A percentile compares a stretch with the other conserved stretches of the same genome.
Conservation (phyloP, 2,113 vertebrate species). For the Lepisosteus oculatus region DNA sequence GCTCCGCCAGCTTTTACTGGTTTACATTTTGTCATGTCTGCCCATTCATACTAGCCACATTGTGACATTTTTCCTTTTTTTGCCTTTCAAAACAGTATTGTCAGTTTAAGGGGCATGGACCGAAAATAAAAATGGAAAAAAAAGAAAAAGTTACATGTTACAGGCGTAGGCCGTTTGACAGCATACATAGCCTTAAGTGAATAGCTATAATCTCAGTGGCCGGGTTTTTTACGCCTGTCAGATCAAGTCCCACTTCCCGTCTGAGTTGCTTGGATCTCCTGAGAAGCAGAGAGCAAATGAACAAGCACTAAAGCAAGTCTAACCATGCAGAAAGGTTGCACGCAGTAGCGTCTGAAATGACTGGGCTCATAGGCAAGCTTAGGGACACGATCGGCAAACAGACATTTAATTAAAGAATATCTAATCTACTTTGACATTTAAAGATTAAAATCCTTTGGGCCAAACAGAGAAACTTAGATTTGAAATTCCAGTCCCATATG, state of each 20-base stretch:
- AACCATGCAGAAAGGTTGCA: conserved; percentile 13
- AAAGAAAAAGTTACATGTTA: background rate
- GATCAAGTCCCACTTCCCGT: conserved; percentile 6
- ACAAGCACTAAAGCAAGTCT: conserved; percentile 2
- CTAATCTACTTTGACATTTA: conserved; percentile 4
- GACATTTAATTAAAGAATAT: conserved; percentile 6
- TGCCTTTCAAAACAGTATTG: background rate
- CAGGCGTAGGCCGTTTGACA: conserved; percentile 8
- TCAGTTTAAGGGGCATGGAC: background rate
- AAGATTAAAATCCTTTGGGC: background rate
- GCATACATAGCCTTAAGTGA: conserved; percentile 6
- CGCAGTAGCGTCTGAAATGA: conserved; percentile 14
- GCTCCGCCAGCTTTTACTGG: background rate
- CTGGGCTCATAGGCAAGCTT: conserved; percentile 3
- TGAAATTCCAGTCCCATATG: background rate
- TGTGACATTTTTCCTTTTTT: background rate
- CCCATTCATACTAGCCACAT: background rate
- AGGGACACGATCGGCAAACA: background rate
- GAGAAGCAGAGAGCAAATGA: conserved; percentile 16
- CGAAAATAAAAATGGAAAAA: background rate
- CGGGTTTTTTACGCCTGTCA: conserved; percentile 16
- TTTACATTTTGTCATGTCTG: background rate
- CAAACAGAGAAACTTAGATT: background rate
- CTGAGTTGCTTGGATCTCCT: conserved; percentile 18
- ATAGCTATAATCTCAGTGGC: conserved; percentile 21